Evolutionary conservation across 2,113 vertebrate genomes (phyloP), one percentile per base, ranked within the genome.

Genomic region (Leptobrachium leishanense): DNA sequence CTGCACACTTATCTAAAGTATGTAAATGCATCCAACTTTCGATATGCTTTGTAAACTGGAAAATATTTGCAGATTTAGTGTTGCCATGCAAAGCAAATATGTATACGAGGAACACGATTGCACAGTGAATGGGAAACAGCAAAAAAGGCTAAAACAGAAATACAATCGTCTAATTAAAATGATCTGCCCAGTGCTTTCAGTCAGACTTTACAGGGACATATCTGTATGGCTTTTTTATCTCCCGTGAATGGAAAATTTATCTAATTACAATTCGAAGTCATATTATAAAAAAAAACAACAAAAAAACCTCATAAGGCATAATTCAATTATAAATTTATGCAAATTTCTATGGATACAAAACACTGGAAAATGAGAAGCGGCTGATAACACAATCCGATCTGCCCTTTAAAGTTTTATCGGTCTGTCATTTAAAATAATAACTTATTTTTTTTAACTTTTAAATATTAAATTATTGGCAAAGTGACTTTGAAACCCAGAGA

Each of bases 271-370:
- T 79, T 43, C 13, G 68, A 78, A 73, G 72, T 72, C 59, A 43
- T 79, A 66, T 79, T 72, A 79, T 79, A 40, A 66, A 75, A 66
- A 79, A 79, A 72, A 44, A 66, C 66, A 79, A 53, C 77, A 79
- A 72, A 44, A 66, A 72, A 79, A 53, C 77, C 70, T 79, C 77
- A 67, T 73, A 73, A 79, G 77, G 72, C 69, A 64, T 53, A 65
- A 79, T 79, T 72, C 57, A 72, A 72, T 66, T 73, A 73, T 43
- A 54, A 72, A 72, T 5, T 73, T 79, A 73, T 79, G 77, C 70
- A 55, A 79, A 79, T 79, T 66, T 66, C 6, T 31, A 44, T 11
- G 70, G 62, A 46, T 72, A 73, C 77, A 73, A 79, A 77, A 79
- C 41, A 55, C 3, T 44, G 44, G 55, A 43, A 40, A 55, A 67